Evolutionary conservation across 2,113 vertebrate genomes (phyloP), one percentile per base, ranked within the genome.

Genomic region (Ammodytes marinus): DNA sequence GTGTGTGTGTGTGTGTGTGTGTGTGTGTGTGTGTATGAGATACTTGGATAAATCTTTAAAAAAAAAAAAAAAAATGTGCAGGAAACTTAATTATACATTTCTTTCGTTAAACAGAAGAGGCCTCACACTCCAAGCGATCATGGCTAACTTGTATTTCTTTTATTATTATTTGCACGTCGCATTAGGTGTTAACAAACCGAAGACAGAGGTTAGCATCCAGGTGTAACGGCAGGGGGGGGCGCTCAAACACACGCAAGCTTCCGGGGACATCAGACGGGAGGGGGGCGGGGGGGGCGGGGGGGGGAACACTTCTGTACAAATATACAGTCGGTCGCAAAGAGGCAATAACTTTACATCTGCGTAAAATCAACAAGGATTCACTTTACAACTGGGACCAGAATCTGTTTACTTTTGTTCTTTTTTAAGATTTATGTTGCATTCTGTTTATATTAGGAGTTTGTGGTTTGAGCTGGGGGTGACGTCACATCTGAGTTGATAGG

Each of bases 91-190:
- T 52, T 15, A 17, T 17, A 13, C 37, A 37, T 37, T 35, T 37
- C 4, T 8, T 10, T 35, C 35, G 13, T 35, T 4, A 53, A 53
- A 63, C 0, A 57, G 19, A 83, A 3, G 19, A 78, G 46, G 35
- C 52, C 0, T 55, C 46, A 79, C 43, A 69, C 19, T 27, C 1
- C 12, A 0, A 5, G 39, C 12, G 19, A 37, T 87, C 94, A 93
- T 94, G 95, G 95, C 93, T 95, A 88, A 88, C 92, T 92, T 92
- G 71, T 97, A 97, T 97, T 97, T 97, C 97, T 97, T 98, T 98
- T 97, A 97, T 97, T 98, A 95, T 98, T 97, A 97, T 97, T 98
- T 95, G 95, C 95, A 97, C 94, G 80, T 91, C 88, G 81, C 87
- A 61, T 83, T 69, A 85, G 27, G 88, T 95, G 40, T 97, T 93